Evolutionary conservation across 2,113 vertebrate species (phyloP), one percentile per base, ranked within the genome.

Genomic region (Shinisaurus crocodilurus): DNA sequence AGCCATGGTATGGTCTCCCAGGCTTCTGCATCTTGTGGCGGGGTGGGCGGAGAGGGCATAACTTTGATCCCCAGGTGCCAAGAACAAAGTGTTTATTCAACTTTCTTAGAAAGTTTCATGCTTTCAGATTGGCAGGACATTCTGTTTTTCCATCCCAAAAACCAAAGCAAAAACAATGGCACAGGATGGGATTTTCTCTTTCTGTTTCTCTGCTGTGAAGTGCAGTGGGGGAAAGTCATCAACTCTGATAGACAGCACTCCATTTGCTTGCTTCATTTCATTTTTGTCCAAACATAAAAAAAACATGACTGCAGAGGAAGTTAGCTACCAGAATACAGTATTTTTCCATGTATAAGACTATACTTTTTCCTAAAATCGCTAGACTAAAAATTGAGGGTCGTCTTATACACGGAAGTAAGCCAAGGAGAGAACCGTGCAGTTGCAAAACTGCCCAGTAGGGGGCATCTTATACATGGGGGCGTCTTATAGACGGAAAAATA

Each of bases 151-250:
- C 63, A n/a, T 85, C 83, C 48, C 76, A 90, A 79, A 79, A 60
- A 85, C 80, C 83, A 86, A 90, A 90, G 65, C 60, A 67, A 90
- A 88, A 89, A 32, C 32, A 89, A 23, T 89, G 70, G 82, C 89
- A 80, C 25, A n/a, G 9, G 0, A 93, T 25, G 10, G 76, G 6
- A 34, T 60, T 40, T 27, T 40, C 67, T 74, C 57, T 82, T 82
- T 82, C 88, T 43, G 67, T 57, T 65, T 27, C 0, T 7, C 72
- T 27, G 85, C 45, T 18, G 67, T 54, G 37, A 50, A 48, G 88
- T 82, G 82, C 67, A 89, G 82, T 57, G 18, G 65, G 82, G 63
- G 87, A 37, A 43, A 12, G 72, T 85, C 60, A 16, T 3, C 13
- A 83, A 54, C 20, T 29, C 20, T 43, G 88, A 48, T 57, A 1